Base-by-base conservation (phyloP, 2,797 vertebrate genomes). In the Poliocrania exsul region DNA sequence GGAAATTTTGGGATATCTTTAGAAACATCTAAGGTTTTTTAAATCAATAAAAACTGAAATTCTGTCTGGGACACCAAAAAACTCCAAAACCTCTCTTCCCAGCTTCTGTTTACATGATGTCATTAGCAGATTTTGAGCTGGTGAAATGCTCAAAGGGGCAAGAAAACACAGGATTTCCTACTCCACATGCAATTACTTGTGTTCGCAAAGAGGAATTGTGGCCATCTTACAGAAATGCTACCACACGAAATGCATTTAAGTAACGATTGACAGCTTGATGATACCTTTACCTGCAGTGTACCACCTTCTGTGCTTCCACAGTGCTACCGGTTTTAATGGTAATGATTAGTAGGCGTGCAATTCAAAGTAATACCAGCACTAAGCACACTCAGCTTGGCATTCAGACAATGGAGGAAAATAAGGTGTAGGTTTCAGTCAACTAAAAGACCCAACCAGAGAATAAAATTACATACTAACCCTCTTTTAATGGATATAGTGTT, bases 331-430 rank as follows among this genome's bases (percentile, higher is more conserved):
- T 31, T 79, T 60, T 37, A 70, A 57, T 57, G 47, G 17, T 25
- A 65, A 53, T 24, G 26, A 51, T 67, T 42, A 37, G 25, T 23
- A 66, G 14, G 5, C 2, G 2, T 15, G 6, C 54, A 53, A 29
- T 62, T 66, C 69, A 54, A 81, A 87, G 54, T 49, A 50, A 62
- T 53, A 53, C 37, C 77, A 73, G 20, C 13, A 31, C 66, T 58
- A 84, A 44, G 40, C 20, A 12, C 5, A 1, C 60, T 83, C 72
- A 92, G 42, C 50, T 84, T 75, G 70, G 51, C 58, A 33, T 64
- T 66, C 80, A 84, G 58, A 61, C 93, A 92, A 29, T 31, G 44
- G 15, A 86, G 51, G 28, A 70, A 90, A 85, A 77, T 10, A 62
- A 51, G 60, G 40, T 66, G n/a, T 72, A 60, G 35, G 62, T 93